phyloP scores from a whole-genome alignment of 2,797 vertebrate species.

The Acanthurus tractus region DNA sequence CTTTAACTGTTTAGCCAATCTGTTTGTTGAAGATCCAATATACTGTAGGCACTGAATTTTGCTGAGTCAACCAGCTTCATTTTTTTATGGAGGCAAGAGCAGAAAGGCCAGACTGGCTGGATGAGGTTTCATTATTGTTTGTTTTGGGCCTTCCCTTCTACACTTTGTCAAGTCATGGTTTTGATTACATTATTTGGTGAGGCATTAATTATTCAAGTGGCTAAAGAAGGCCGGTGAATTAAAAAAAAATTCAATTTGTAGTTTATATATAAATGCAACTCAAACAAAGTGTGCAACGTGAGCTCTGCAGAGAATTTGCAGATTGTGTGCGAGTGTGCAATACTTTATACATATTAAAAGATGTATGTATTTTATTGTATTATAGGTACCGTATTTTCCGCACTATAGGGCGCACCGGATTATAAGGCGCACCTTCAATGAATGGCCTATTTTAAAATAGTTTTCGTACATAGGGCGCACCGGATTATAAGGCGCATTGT shows the following conservation, averaged over 20 bases:
- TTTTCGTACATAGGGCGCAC: no score
- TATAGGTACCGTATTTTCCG: no score
- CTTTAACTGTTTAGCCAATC: constrained; percentile 7
- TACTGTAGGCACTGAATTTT: constrained; percentile 10
- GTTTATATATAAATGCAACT: no score
- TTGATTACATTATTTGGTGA: constrained; percentile 22
- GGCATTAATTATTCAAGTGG: constrained; percentile 47
- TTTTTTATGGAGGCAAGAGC: constrained; percentile 23
- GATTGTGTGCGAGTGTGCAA: no score
- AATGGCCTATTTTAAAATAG: no score
- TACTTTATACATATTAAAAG: no score
- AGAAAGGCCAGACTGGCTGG: not conserved
- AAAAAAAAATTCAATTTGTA: not conserved
- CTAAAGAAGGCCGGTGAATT: constrained; percentile 17
- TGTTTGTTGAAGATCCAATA: constrained; percentile 16
- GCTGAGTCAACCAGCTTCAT: constrained; percentile 40
- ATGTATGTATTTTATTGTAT: no score
- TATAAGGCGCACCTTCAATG: no score
- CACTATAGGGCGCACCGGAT: no score
- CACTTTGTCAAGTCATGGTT: constrained; percentile 9
- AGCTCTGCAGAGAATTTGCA: no score
- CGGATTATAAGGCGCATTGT: no score
- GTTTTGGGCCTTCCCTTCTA: not conserved
- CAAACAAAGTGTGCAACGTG: no score
- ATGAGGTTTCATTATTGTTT: constrained; percentile 17